These are phyloP conservation scores for Distichodus sexfasciatus DNA, from an alignment of 2,797 vertebrate genomes.

Conservation along the genomic window DNA sequence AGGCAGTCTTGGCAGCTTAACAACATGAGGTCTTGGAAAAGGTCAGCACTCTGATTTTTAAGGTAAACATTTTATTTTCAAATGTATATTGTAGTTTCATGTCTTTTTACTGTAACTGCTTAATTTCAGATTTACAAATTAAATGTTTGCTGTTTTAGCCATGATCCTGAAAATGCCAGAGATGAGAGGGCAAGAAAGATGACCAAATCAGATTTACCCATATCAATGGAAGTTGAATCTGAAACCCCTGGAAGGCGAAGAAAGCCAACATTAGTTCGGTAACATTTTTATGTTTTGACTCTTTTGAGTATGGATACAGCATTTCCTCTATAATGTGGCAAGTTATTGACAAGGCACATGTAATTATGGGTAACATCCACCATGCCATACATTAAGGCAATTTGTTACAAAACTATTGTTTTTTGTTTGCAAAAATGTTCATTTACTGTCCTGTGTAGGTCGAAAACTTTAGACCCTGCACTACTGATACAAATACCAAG, in stretches of 20 bases:
- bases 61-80: no score
- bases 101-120: not conserved
- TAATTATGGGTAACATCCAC: no score
- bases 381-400: no score
- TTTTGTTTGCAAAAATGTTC: not conserved
- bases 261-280: constrained; percentile 65
- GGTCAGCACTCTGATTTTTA: no score
- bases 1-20: no score
- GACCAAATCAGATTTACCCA: not conserved
- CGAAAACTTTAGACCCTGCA: constrained; percentile 81
- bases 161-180: constrained; percentile 54
- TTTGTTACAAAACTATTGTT: not conserved
- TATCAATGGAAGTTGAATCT: constrained; percentile 47
- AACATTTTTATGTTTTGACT: not conserved
- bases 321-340: no score
- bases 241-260: constrained; percentile 46
- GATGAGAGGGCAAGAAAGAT: constrained; percentile 52
- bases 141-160: constrained; percentile 49
- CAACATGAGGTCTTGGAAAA: no score
- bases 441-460: constrained; percentile 16
- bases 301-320: no score
- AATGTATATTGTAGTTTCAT: no score
- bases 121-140: not conserved
- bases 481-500: constrained; percentile 68
- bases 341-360: no score